Conservation (phyloP, 1,140 invertebrate species). For the Calosoma granatense region DNA sequence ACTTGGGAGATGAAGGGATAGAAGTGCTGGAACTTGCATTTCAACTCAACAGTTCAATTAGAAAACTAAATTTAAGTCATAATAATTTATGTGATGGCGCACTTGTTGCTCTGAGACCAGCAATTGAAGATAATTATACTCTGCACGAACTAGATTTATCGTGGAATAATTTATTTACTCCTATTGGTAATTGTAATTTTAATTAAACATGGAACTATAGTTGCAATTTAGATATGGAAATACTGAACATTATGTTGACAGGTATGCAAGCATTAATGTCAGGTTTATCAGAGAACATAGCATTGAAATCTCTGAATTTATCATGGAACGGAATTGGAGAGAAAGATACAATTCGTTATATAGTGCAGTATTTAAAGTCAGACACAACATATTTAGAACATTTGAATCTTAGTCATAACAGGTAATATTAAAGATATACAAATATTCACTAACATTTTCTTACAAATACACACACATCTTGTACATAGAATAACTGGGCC, state of each 20-base stretch:
- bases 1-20: conserved; percentile 33
- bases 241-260: conserved; percentile 3
- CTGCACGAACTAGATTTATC: conserved; percentile 37
- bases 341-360: conserved; percentile 12
- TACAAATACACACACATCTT: not conserved
- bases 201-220: not conserved
- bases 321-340: conserved; percentile 26
- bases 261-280: conserved; percentile 20
- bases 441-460: not conserved
- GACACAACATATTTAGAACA: conserved; percentile 17
- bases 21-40: conserved; percentile 28
- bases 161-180: conserved; percentile 35
- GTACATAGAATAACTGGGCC: conserved; percentile 16
- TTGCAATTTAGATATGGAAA: not conserved
- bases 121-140: conserved; percentile 34
- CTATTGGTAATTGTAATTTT: conserved; percentile 17
- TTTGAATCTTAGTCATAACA: conserved; percentile 27
- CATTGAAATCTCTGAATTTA: conserved; percentile 21
- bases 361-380: conserved; percentile 22
- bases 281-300: conserved; percentile 17
- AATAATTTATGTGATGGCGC: conserved; percentile 34
- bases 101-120: conserved; percentile 28
- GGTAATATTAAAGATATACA: conserved; percentile 16
- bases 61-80: conserved; percentile 33
- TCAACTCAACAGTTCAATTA: conserved; percentile 28